Evolutionary conservation across 2,797 vertebrate genomes (phyloP).

Genomic region (Rhincodon typus): DNA sequence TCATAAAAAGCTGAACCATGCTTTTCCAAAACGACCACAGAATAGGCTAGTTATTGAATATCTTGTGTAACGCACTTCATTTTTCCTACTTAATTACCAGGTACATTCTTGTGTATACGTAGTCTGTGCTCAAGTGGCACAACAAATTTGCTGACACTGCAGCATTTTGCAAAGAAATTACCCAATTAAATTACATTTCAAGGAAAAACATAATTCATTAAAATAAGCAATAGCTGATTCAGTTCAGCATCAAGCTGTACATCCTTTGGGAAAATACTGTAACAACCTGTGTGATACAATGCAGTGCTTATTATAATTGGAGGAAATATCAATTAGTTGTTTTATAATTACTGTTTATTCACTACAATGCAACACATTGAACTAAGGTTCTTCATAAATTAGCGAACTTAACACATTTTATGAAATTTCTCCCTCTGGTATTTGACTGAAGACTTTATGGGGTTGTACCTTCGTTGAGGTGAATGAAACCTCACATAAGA

Average conservation of each 20-base stretch:
- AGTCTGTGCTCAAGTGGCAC: background rate
- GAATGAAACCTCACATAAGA: background rate
- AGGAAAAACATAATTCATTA: slow-evolving; percentile 29
- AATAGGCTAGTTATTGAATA: background rate
- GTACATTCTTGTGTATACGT: background rate
- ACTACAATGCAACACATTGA: background rate
- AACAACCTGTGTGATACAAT: background rate
- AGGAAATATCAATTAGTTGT: slow-evolving; percentile 1
- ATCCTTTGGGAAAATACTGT: background rate
- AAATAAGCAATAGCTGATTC: background rate
- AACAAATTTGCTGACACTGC: background rate
- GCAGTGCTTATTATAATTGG: background rate
- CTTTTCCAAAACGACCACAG: background rate
- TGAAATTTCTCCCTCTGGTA: background rate
- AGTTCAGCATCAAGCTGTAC: background rate
- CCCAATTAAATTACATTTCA: slow-evolving; percentile 15
- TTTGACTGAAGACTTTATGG: background rate
- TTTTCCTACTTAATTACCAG: background rate
- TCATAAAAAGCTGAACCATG: background rate
- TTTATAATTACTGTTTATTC: background rate
- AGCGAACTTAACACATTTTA: background rate
- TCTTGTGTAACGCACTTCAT: background rate
- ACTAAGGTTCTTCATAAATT: background rate
- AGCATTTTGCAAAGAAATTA: background rate
- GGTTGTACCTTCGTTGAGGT: background rate